Conservation (phyloP, 2,113 vertebrate genomes). For the Pygathrix nemaeus region DNA sequence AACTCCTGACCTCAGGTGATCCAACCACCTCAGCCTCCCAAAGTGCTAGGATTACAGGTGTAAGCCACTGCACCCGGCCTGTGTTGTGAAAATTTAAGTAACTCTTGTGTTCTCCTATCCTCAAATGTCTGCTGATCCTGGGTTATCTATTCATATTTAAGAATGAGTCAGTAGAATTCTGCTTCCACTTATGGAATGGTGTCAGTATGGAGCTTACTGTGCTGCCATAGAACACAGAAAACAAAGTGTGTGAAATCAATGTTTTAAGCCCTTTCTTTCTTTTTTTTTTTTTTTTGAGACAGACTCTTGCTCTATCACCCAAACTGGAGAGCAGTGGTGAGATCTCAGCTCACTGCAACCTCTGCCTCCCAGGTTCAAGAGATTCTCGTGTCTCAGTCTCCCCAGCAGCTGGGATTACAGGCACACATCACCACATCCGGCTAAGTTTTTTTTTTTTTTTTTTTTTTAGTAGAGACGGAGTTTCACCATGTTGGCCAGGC, state of each 20-base stretch:
- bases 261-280: neutral
- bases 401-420: too few relatives aligned
- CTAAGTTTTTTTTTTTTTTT: too few relatives aligned
- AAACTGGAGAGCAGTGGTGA: too few relatives aligned
- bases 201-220: neutral
- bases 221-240: neutral
- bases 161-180: neutral
- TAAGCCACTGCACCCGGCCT: fast-evolving
- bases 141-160: neutral
- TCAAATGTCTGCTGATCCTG: neutral
- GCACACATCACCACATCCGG: too few relatives aligned
- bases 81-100: neutral
- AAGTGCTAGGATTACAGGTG: neutral
- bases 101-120: neutral
- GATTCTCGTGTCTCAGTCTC: too few relatives aligned
- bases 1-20: neutral
- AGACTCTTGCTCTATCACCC: too few relatives aligned
- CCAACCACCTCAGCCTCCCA: neutral
- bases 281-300: too few relatives aligned
- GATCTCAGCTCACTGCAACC: too few relatives aligned
- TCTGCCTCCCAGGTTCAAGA: too few relatives aligned
- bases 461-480: too few relatives aligned
- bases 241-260: neutral
- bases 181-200: neutral
- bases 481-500: too few relatives aligned